phyloP scores from a whole-genome alignment of 2,797 vertebrate species.

The Petrocephalus schoutedeni region DNA sequence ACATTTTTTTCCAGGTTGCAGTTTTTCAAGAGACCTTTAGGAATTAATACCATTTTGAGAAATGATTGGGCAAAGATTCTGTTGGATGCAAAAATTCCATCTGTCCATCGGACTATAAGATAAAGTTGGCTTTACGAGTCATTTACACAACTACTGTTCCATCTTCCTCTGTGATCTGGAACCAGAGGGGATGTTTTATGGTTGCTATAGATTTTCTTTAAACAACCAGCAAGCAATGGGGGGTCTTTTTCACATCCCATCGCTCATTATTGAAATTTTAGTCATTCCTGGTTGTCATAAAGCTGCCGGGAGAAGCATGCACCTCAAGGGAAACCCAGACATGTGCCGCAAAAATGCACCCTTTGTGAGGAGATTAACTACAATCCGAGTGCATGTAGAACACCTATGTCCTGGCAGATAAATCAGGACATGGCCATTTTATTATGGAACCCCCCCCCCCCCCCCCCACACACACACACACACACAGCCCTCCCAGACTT shows the following conservation, averaged over 20 bases:
- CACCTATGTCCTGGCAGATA: constrained; percentile 37
- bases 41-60: neutral
- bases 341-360: constrained; percentile 33
- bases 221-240: neutral
- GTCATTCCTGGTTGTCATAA: constrained; percentile 20
- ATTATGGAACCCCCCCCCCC: constrained; percentile 30
- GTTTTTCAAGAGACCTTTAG: neutral
- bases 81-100: neutral
- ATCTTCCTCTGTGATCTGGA: neutral
- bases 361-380: constrained; percentile 42
- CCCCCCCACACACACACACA: no score
- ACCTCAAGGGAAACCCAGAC: constrained; percentile 37
- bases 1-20: neutral
- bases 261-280: neutral
- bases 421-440: constrained; percentile 46
- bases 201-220: neutral
- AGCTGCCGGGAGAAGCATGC: constrained; percentile 23
- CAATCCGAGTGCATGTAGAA: constrained; percentile 28
- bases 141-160: neutral
- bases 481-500: no score
- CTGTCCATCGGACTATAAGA: neutral
- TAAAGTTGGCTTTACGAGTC: neutral
- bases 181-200: neutral
- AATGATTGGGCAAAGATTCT: neutral
- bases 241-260: neutral